Base-by-base conservation (phyloP, 2,888 invertebrate species). In the Pyralis farinalis region DNA sequence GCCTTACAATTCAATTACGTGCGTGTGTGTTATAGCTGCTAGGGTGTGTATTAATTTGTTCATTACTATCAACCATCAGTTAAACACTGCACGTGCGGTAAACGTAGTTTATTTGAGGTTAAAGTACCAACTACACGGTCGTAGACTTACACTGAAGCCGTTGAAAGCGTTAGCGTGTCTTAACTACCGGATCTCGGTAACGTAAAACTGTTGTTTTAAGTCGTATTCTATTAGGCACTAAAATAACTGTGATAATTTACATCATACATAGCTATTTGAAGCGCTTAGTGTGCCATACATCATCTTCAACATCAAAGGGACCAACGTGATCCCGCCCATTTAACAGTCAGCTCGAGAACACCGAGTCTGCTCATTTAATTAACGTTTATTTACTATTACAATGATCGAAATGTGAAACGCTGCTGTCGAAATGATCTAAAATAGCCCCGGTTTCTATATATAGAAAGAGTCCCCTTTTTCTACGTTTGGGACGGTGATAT, bases 371-470 rank as follows among this genome's bases (percentile, higher is more conserved):
- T 60, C 61, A 68, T 63, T 64, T 76, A 80, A 77, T 76, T 78
- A 71, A 70, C 58, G 60, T 56, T 55, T 49, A 47, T 56, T 55
- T 49, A 47, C 55, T 61, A 59, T 58, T 63, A 54, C 61, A 59
- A 57, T 66, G 71, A 80, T 72, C 71, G 76, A 78, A 79, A 77
- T 69, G 63, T 71, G 67, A 74, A 60, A 62, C 58, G 49, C 51
- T 55, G 46, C 59, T 51, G 64, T 67, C 60, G 59, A 66, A 54
- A 42, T 46, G 40, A 40, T 58, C 56, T 44, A 49, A 58, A 63
- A 65, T 66, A 68, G 52, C 39, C 16, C 12, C 43, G 46, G 43
- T 40, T 29, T 40, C 48, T 51, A 58, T 50, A 62, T 54, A 55
- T 61, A 58, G 54, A 58, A 37, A 44, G 39, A 43, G 33, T 28